These are phyloP conservation scores for Scartelaos histophorus DNA, from an alignment of 2,113 vertebrate species.

Conservation along the genomic window DNA sequence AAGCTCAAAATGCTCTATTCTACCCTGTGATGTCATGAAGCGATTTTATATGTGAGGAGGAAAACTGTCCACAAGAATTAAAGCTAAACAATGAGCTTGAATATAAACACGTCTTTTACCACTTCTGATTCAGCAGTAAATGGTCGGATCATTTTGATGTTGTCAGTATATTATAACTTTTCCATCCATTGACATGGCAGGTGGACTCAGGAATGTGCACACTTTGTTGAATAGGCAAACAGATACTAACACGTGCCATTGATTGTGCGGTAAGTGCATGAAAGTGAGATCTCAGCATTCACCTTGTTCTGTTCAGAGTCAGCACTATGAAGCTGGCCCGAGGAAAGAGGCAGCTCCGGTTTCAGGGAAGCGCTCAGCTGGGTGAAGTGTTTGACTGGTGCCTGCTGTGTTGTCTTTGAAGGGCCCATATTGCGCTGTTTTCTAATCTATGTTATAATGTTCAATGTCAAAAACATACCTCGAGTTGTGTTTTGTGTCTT, in stretches of 20 bases:
- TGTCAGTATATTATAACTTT: slow-evolving; percentile 24
- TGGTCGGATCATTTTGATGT: slow-evolving; percentile 9
- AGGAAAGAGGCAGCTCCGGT: slow-evolving; percentile 44
- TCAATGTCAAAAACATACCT: no score
- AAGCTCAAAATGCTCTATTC: no score
- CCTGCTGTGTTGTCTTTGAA: slow-evolving; percentile 12
- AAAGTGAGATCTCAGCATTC: slow-evolving; percentile 50
- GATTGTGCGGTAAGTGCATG: slow-evolving; percentile 55
- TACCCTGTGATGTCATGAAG: no score
- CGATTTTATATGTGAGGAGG: not conserved
- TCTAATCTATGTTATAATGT: no score
- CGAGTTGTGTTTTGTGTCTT: no score
- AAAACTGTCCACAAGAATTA: not conserved
- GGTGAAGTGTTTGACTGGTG: slow-evolving; percentile 19
- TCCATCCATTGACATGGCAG: slow-evolving; percentile 32
- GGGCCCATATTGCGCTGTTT: no score
- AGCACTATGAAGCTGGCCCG: slow-evolving; percentile 54
- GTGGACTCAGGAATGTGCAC: slow-evolving; percentile 19
- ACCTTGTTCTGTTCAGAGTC: slow-evolving; percentile 58
- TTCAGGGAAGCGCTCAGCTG: slow-evolving; percentile 44
- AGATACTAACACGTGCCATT: slow-evolving; percentile 43
- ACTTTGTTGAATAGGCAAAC: slow-evolving; percentile 15
- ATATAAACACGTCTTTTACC: not conserved
- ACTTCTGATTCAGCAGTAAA: not conserved
- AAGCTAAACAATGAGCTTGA: not conserved